Conservation (phyloP, 2,888 invertebrate species). For the Callosobruchus maculatus region DNA sequence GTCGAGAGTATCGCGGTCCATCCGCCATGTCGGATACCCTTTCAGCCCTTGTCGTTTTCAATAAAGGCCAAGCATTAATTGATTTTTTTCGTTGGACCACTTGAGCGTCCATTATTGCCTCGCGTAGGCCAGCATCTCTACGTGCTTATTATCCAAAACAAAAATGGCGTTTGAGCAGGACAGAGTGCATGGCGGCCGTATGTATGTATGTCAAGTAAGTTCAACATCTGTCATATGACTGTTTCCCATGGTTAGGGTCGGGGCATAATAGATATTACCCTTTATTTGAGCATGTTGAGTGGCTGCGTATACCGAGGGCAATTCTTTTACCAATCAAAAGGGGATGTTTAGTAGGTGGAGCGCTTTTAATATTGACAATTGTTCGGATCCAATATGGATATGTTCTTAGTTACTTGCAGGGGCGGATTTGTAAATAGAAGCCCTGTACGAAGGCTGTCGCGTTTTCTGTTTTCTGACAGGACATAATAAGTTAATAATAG, state of each 20-base stretch:
- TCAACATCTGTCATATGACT: conserved; percentile 39
- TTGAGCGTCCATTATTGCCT: conserved; percentile 14
- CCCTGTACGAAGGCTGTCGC: too few species aligned
- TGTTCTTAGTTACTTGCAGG: not conserved
- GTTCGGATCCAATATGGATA: conserved; percentile 10
- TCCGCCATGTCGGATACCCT: not conserved
- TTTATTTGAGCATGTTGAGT: conserved; percentile 35
- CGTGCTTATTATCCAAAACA: conserved; percentile 17
- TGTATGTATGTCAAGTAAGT: conserved; percentile 34
- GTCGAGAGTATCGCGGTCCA: not conserved
- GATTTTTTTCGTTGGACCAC: conserved; percentile 11
- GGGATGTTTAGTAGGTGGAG: conserved; percentile 36
- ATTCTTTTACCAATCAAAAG: conserved; percentile 37
- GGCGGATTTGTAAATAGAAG: not conserved
- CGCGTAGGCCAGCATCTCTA: conserved; percentile 10
- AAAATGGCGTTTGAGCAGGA: conserved; percentile 27
- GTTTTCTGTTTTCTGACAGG: too few species aligned
- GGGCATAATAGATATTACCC: conserved; percentile 35
- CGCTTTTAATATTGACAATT: conserved; percentile 23
- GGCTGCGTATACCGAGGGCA: conserved; percentile 31
- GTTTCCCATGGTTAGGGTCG: conserved; percentile 36
- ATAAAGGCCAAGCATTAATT: not conserved
- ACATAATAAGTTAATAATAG: too few species aligned
- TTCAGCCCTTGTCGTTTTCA: not conserved
- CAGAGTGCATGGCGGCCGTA: conserved; percentile 23